Base-by-base conservation (phyloP, 2,113 vertebrate genomes). In the Noturus placidus region DNA sequence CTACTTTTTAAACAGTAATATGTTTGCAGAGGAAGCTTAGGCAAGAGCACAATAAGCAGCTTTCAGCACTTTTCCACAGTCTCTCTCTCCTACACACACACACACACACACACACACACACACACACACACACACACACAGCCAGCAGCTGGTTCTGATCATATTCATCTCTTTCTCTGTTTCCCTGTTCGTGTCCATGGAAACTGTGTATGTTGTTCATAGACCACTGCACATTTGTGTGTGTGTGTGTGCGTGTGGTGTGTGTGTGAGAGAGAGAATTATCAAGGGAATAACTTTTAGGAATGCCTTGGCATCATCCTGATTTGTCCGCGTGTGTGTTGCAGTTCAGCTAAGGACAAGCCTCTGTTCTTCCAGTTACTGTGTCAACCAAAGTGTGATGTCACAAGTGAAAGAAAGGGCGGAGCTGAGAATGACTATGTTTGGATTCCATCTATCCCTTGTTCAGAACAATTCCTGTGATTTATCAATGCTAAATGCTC, bases 311-410 rank as follows among this genome's bases (percentile, higher is more conserved):
- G 67, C 76, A 79, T 79, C 15, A 78, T 25, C 2, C 25, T 77
- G 19, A 52, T 15, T 61, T 30, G 17, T 35, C 50, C 25, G 19
- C 56, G 59, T 67, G 59, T 86, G 42, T 87, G 65, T 57, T 54
- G 19, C 42, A 79, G 67, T 87, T 83, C 80, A 87, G n/a, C 70
- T 87, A 63, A 78, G 84, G 84, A 86, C 84, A 86, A n/a, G 20
- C 14, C 83, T 85, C 56, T 76, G 54, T 63, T 86, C 72, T 76
- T 78, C 72, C 72, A 61, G 72, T 86, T 86, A 61, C 84, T 14
- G 72, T 86, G 84, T 78, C 70, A 46, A 86, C 84, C 72, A 25
- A 59, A 78, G 35, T 20, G 84, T 63, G 84, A 86, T 86, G 84
- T 77, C 84, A 81, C 79, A 59, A 86, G 27, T 2, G 38, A 38